Evolutionary conservation across 2,113 vertebrate genomes (phyloP).

Genomic region (Panthera tigris): DNA sequence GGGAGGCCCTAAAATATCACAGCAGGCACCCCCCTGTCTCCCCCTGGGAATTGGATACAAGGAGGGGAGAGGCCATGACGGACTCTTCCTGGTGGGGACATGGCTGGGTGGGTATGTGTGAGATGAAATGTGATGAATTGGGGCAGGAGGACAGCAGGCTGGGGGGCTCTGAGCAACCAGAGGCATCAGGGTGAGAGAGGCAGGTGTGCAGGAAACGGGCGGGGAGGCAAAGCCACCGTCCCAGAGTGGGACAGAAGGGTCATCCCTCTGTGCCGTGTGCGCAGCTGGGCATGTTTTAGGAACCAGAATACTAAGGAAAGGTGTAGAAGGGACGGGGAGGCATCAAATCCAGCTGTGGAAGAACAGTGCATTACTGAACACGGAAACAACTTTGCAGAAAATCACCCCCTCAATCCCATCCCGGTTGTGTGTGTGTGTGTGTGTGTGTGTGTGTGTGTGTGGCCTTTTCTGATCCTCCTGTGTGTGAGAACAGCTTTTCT

Average conservation of each 20-base stretch:
- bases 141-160: neutral
- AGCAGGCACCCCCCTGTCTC: neutral
- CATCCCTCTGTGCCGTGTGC: neutral
- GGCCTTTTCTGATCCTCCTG: neutral
- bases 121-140: too few relatives aligned
- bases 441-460: neutral
- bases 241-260: neutral
- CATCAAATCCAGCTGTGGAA: rapidly evolving
- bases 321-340: rapidly evolving
- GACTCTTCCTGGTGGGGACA: neutral
- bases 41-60: neutral
- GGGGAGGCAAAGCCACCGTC: neutral
- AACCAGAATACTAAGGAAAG: neutral
- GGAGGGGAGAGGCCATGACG: neutral
- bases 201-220: rapidly evolving
- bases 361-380: neutral
- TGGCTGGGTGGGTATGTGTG: neutral
- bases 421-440: rapidly evolving
- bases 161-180: neutral
- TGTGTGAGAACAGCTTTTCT: conserved; percentile 24
- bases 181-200: too few relatives aligned
- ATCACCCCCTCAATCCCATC: neutral
- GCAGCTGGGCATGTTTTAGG: too few relatives aligned
- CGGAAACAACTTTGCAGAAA: neutral
- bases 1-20: neutral